Conservation (phyloP, 1,140 invertebrate species). For the Antheraea pernyi region DNA sequence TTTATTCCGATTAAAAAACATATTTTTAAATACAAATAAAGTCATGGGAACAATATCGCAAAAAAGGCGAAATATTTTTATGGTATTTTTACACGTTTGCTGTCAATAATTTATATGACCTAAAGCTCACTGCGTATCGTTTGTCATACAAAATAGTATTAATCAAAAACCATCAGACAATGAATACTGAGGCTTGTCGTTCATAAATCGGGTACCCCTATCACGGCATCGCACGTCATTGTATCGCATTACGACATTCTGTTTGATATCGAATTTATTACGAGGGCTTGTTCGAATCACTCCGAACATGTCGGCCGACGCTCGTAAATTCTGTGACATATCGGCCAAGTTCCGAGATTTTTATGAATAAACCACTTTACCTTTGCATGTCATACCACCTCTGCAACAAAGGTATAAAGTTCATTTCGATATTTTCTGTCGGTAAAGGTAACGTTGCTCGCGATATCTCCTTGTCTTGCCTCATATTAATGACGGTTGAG, state of each 20-base stretch:
- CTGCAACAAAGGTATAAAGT: slow-evolving; percentile 31
- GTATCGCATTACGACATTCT: slow-evolving; percentile 58
- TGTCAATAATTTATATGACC: neutral
- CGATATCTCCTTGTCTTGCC: slow-evolving; percentile 50
- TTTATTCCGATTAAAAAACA: no score
- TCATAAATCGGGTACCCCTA: slow-evolving; percentile 48
- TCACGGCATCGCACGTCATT: slow-evolving; percentile 46
- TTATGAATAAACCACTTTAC: slow-evolving; percentile 37
- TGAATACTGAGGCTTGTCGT: slow-evolving; percentile 29
- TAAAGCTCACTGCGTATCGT: neutral
- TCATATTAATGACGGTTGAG: slow-evolving; percentile 60
- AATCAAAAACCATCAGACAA: slow-evolving; percentile 40
- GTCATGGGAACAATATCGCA: no score
- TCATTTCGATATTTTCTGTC: slow-evolving; percentile 20
- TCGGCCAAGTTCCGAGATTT: slow-evolving; percentile 53
- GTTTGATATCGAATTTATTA: slow-evolving; percentile 61
- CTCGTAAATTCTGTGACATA: slow-evolving; percentile 68
- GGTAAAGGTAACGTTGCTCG: slow-evolving; percentile 24
- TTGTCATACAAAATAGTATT: slow-evolving; percentile 38
- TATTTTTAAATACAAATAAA: no score
- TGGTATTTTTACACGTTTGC: no score
- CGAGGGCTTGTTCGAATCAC: slow-evolving; percentile 52
- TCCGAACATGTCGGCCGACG: slow-evolving; percentile 48
- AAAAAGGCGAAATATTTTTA: no score
- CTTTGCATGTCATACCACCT: slow-evolving; percentile 11